Evolutionary conservation across 2,888 invertebrate genomes (phyloP), one percentile per base, ranked within the genome.

Genomic region (Conus canariensis): DNA sequence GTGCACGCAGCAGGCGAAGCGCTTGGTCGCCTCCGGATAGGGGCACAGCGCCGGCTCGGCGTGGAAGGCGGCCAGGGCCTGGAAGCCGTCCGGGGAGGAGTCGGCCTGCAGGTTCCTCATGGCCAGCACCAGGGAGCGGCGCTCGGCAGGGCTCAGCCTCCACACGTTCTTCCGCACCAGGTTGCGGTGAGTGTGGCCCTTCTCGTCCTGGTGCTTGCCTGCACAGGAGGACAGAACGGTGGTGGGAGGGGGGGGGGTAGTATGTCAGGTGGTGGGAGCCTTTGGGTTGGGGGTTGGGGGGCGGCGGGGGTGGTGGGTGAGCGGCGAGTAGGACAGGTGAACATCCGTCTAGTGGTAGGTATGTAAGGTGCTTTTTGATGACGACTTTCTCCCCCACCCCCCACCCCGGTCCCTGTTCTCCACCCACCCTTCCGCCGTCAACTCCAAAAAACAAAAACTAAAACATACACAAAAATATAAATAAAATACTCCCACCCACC

Each of bases 1-100:
- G 80, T 93, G 93, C 14, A 92, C 77, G 83, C 93, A 93, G 90
- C 93, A 93, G 22, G 93, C 93, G 77, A 90, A 91, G 14, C 93
- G 91, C 19, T 90, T 14, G n/a, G 88, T 58, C 58, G 92, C 91
- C 22, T 86, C 89, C 7, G 93, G 93, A 74, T 88, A 89, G 6
- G 93, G 93, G 88, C 93, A 93, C 14, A 93, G 91, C 2, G 92
- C 91, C 2, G 93, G 93, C 16, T 91, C 25, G 56, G 93, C 93
- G 88, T 93, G 93, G 91, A 92, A 93, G 12, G 93, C 82, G 19
- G 93, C 93, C 83, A 93, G 91, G 56, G 90, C 89, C 87, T 93
- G 92, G 90, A 90, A 93, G 16, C 93, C 93, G 83, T 92, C 92
- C 22, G 93, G 90, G 59, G 93, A 93, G 59, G 64, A 59, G 82